These are phyloP conservation scores for Orthonevra nobilis DNA, from an alignment of 2,888 invertebrate species.

Conservation along the genomic window DNA sequence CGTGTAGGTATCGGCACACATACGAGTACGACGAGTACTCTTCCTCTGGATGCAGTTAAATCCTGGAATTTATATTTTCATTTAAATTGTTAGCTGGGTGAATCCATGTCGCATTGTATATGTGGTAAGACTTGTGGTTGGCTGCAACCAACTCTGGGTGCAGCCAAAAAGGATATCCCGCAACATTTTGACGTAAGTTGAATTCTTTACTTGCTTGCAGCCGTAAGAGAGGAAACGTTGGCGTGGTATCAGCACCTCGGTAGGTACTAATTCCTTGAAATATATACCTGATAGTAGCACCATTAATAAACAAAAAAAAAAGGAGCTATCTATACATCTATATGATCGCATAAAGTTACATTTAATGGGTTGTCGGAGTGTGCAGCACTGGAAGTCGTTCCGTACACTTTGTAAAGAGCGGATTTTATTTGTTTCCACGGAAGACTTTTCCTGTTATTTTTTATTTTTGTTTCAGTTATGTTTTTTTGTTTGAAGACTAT, in stretches of 20 bases:
- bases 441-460: not conserved
- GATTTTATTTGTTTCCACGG: not conserved
- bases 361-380: not conserved
- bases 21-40: constrained; percentile 12
- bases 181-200: constrained; percentile 40
- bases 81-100: constrained; percentile 65
- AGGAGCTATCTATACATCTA: too few relatives aligned
- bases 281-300: constrained; percentile 45
- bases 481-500: not conserved
- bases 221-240: not conserved
- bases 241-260: too few relatives aligned
- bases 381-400: constrained; percentile 1
- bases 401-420: not conserved
- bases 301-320: too few relatives aligned
- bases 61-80: constrained; percentile 68
- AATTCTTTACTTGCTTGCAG: not conserved
- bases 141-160: not conserved
- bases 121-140: constrained; percentile 57
- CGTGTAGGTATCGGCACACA: constrained; percentile 3
- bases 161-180: constrained; percentile 29
- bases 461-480: too few relatives aligned
- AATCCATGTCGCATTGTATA: constrained; percentile 66
- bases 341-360: not conserved
- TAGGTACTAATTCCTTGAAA: constrained; percentile 51
- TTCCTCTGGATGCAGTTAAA: constrained; percentile 58